These are phyloP conservation scores for Amphipoea lucens DNA, from an alignment of 2,888 invertebrate genomes.

Conservation along the genomic window DNA sequence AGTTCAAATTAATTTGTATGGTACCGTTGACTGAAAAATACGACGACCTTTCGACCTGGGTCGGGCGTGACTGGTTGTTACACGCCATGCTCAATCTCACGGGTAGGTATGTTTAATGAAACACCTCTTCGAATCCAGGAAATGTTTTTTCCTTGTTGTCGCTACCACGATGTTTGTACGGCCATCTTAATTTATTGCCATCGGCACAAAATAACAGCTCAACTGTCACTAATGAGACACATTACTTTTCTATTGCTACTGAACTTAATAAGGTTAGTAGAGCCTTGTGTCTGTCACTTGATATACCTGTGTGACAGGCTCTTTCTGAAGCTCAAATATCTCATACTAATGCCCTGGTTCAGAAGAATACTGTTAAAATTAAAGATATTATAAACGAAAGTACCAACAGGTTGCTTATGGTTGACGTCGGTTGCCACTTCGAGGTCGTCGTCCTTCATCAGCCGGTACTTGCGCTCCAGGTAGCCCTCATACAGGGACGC, in stretches of 20 bases:
- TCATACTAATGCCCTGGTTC: not conserved
- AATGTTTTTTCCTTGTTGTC: conserved; percentile 20
- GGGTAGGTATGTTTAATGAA: conserved; percentile 33
- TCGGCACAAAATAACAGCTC: not conserved
- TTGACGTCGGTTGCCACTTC: conserved; percentile 86
- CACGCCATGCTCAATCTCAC: conserved; percentile 38
- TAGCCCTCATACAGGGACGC: conserved; percentile 92
- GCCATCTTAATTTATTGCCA: conserved; percentile 25
- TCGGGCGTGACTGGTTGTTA: conserved; percentile 10
- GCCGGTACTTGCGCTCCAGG: conserved; percentile 84
- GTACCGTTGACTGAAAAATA: conserved; percentile 32
- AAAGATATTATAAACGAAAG: conserved; percentile 70
- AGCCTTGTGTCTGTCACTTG: not conserved
- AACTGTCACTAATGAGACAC: not conserved
- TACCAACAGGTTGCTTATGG: conserved; percentile 86
- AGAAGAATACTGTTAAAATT: conserved; percentile 12
- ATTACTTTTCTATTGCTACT: not conserved
- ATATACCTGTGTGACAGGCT: not conserved
- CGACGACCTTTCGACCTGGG: conserved; percentile 15
- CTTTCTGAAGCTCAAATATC: not conserved
- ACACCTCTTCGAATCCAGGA: conserved; percentile 17
- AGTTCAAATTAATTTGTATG: conserved; percentile 46
- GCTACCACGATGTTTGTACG: conserved; percentile 6
- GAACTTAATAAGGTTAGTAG: not conserved
- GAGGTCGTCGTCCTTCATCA: conserved; percentile 83